A percentile compares a stretch with the other conserved stretches of the same genome.
Conservation (phyloP, 1,140 invertebrate species). For the Ceratoteleas bidentatus region DNA sequence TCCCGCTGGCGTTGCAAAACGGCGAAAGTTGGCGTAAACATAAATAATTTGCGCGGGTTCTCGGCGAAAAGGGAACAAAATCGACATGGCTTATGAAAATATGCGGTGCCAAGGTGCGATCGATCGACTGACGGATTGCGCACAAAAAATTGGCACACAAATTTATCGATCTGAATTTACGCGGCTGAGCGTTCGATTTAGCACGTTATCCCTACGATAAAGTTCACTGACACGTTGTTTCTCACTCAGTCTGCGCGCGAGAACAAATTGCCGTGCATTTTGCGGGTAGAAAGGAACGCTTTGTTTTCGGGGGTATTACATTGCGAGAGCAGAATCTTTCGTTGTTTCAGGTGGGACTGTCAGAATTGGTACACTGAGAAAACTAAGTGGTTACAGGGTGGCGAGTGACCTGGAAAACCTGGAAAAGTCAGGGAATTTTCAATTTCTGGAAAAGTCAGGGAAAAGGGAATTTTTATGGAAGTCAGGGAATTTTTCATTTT, state of each 20-base stretch:
- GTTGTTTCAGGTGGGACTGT: no score
- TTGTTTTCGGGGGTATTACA: no score
- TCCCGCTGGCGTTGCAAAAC: not conserved
- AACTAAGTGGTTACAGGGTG: no score
- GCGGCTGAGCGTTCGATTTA: conserved; percentile 22
- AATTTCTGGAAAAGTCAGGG: no score
- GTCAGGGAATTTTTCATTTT: no score
- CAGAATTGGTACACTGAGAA: no score
- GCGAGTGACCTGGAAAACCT: no score
- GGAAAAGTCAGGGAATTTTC: no score
- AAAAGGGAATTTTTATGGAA: no score
- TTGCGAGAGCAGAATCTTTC: no score
- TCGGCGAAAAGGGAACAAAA: not conserved
- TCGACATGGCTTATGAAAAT: not conserved
- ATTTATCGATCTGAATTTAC: conserved; percentile 35
- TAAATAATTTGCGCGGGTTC: not conserved
- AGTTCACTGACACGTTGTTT: conserved; percentile 39
- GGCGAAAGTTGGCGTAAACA: not conserved
- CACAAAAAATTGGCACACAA: conserved; percentile 33
- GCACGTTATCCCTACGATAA: conserved; percentile 30
- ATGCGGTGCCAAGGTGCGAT: conserved; percentile 15
- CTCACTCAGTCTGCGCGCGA: conserved; percentile 1
- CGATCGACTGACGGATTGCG: conserved; percentile 16
- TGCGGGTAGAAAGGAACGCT: not conserved
- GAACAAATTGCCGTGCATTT: not conserved